Evolutionary conservation across 2,113 vertebrate species (phyloP).

Genomic region (Burhinus oedicnemus): DNA sequence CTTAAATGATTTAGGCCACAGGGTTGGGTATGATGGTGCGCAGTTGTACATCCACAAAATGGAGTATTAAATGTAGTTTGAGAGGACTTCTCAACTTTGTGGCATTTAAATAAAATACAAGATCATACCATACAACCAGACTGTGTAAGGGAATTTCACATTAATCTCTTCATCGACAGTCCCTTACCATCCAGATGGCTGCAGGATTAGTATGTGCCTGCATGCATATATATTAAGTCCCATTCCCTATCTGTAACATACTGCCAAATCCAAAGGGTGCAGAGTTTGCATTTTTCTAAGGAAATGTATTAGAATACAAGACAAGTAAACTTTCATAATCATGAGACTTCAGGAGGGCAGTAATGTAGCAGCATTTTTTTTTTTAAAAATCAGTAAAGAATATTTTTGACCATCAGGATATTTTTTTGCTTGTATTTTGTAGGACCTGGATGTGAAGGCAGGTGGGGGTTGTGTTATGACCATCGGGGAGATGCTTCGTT

Average conservation of each 20-base stretch:
- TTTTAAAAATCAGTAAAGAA: background rate
- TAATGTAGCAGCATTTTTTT: slow-evolving; percentile 66
- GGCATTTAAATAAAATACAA: slow-evolving; percentile 53
- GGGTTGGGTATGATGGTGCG: slow-evolving; percentile 61
- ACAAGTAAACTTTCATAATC: slow-evolving; percentile 71
- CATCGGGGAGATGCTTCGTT: slow-evolving; percentile 96
- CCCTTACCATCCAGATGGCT: slow-evolving; percentile 67
- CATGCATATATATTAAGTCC: slow-evolving; percentile 74
- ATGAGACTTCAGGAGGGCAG: slow-evolving; percentile 74
- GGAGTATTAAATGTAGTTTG: slow-evolving; percentile 45
- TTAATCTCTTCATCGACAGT: slow-evolving; percentile 60
- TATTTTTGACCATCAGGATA: slow-evolving; percentile 71
- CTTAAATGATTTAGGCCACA: slow-evolving; percentile 65
- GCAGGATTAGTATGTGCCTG: slow-evolving; percentile 79
- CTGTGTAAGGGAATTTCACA: slow-evolving; percentile 40
- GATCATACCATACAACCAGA: slow-evolving; percentile 45
- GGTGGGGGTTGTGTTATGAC: slow-evolving; percentile 98
- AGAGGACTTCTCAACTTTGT: slow-evolving; percentile 58
- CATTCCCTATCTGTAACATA: slow-evolving; percentile 58
- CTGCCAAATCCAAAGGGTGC: slow-evolving; percentile 66
- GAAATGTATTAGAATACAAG: slow-evolving; percentile 52
- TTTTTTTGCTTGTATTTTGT: slow-evolving; percentile 76
- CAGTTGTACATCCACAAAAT: slow-evolving; percentile 62
- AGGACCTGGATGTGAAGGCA: slow-evolving; percentile 98
- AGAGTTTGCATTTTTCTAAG: slow-evolving; percentile 68